A percentile compares a stretch with the other conserved stretches of the same genome.
Evolutionary conservation across 2,888 invertebrate species (phyloP).

Genomic region (Erpobdella octoculata): DNA sequence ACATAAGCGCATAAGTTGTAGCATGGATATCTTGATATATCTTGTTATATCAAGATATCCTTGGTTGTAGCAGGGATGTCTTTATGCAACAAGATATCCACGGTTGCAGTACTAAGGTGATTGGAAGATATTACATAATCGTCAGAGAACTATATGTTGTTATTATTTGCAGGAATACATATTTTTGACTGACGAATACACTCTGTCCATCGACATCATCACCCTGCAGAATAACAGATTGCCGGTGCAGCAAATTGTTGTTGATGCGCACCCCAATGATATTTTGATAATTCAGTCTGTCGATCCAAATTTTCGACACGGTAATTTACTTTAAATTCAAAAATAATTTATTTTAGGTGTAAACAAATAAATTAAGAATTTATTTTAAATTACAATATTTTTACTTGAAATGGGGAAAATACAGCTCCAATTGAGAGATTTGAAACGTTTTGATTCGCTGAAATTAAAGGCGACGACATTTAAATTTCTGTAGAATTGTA

Average conservation of each 20-base stretch:
- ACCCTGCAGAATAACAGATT: not conserved
- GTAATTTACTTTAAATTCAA: not conserved
- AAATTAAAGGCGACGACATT: not conserved
- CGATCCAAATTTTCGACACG: not conserved
- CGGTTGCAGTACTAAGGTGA: too few relatives aligned
- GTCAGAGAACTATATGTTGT: too few relatives aligned
- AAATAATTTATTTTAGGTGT: not conserved
- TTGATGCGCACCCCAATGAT: not conserved
- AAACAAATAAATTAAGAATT: too few relatives aligned
- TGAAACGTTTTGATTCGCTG: not conserved
- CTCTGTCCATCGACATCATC: not conserved
- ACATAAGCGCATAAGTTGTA: too few relatives aligned
- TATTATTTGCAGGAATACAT: not conserved
- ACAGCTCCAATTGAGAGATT: too few relatives aligned
- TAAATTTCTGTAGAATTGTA: not conserved
- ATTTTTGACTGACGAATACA: not conserved
- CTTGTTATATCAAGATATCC: too few relatives aligned
- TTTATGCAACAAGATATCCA: too few relatives aligned
- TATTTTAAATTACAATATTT: too few relatives aligned
- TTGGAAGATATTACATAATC: too few relatives aligned
- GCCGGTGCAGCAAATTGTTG: not conserved
- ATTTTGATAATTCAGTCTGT: not conserved
- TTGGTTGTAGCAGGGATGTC: too few relatives aligned
- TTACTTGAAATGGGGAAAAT: too few relatives aligned
- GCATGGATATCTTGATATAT: too few relatives aligned